Percentiles rank a stretch among this genome's conserved stretches.
phyloP scores from a whole-genome alignment of 1,140 invertebrate species.

The Leptopilina clavipes region DNA sequence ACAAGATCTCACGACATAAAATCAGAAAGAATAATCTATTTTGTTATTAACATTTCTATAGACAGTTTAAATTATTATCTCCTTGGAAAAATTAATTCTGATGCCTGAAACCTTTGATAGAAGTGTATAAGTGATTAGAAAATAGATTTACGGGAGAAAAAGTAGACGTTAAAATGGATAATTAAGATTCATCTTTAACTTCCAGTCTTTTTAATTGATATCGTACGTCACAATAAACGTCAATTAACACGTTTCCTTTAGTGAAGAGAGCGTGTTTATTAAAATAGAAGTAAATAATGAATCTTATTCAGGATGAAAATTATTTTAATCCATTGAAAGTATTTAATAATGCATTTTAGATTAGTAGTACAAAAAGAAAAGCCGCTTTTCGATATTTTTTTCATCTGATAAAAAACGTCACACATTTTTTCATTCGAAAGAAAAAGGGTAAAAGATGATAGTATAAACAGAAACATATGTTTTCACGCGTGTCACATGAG shows the following conservation, averaged over 20 bases:
- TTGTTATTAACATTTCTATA: neutral
- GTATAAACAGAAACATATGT: conserved; percentile 17
- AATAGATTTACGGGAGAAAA: neutral
- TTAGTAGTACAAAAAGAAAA: too few species aligned
- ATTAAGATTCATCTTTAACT: conserved; percentile 10
- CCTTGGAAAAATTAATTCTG: neutral
- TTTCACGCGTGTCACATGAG: conserved; percentile 39
- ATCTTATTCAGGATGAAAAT: neutral
- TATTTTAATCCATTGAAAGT: neutral
- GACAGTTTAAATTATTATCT: neutral
- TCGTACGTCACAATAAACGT: conserved; percentile 27
- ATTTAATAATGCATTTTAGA: too few species aligned
- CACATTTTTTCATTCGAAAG: too few species aligned
- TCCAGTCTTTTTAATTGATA: neutral
- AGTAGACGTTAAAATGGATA: neutral
- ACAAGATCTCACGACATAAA: neutral
- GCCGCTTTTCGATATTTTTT: too few species aligned
- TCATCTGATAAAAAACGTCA: too few species aligned
- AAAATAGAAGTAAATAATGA: neutral
- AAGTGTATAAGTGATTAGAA: neutral
- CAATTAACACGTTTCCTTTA: conserved; percentile 20
- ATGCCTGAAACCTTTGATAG: neutral
- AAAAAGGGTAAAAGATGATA: too few species aligned
- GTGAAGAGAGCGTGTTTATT: neutral
- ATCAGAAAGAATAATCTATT: neutral